Base-by-base conservation (phyloP, 2,888 invertebrate species). In the Perdita meconis region DNA sequence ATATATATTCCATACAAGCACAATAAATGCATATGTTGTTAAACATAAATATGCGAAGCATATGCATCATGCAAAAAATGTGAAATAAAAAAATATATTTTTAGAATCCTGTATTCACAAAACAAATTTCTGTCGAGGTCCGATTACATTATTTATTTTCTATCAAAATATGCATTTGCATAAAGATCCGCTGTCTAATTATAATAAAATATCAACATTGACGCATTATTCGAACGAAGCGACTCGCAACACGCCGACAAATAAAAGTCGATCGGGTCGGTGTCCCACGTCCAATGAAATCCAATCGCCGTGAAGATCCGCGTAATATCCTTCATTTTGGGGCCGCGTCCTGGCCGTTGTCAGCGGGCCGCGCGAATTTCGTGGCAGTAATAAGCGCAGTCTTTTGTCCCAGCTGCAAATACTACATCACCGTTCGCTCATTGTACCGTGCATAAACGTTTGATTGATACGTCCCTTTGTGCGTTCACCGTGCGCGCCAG, bases 401-500 rank as follows among this genome's bases (percentile, higher is more conserved):
- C 63, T 63, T 74, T 74, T 74, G 73, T 74, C 61, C 50, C 36
- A 13, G 12, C n/a, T 42, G 22, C 47, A 60, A 75, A 65, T 59
- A 59, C 47, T 59, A 24, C 60, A n/a, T 6, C 34, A 2, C 6
- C 34, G 51, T 12, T 47, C 34, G 47, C 10, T 47, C 59, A 47
- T 44, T 26, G 44, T 70, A 73, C 53, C 64, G 44, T 57, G 55
- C 26, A 70, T 59, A 60, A 64, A 70, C 70, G 65, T 75, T 75
- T 47, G 60, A 75, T 75, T 75, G 75, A 75, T 75, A 55, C 56
- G 51, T 26, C 42, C 59, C 66, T 71, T 66, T 71, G 66, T 53
- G 53, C 36, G 24, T 30, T 8, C 57, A 16, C 6, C 24, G 34
- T 34, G 24, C 40, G 57, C 34, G 40, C n/a, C 40, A 57, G 30